Conservation (phyloP, 2,113 vertebrate species). For the Sminthopsis crassicaudata region DNA sequence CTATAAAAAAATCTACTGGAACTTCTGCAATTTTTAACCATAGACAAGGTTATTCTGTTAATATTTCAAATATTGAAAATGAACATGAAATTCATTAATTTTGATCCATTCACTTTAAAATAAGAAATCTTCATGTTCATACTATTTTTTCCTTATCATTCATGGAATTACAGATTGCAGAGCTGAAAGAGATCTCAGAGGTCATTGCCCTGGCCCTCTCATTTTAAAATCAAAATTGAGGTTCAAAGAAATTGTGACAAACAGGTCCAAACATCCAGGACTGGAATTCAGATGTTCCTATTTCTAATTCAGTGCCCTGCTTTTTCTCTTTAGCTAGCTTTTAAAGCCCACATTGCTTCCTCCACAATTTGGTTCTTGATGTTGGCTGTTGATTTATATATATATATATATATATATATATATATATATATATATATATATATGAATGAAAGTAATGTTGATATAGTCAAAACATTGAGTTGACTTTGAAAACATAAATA, state of each 20-base stretch:
- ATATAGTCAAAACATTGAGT: not conserved
- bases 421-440: too few relatives aligned
- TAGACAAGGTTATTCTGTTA: not conserved
- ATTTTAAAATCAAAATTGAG: not conserved
- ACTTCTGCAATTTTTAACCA: not conserved
- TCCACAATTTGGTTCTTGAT: not conserved
- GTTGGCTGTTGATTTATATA: not conserved
- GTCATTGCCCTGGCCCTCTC: not conserved
- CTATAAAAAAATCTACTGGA: constrained; percentile 55
- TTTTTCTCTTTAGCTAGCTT: not conserved
- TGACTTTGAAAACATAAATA: not conserved
- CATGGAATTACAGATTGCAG: not conserved
- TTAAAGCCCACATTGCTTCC: not conserved
- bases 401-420: too few relatives aligned
- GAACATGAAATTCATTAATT: not conserved
- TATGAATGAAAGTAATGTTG: not conserved
- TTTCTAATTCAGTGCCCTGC: not conserved
- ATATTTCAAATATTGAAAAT: constrained; percentile 5
- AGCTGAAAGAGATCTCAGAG: not conserved
- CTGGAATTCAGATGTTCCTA: not conserved
- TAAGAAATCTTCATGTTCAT: not conserved
- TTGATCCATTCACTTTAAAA: not conserved
- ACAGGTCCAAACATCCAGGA: not conserved
- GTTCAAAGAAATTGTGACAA: not conserved
- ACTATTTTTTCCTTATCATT: not conserved